Evolutionary conservation across 2,888 invertebrate genomes (phyloP), one percentile per base, ranked within the genome.

Genomic region (Epirrhoe alternata): DNA sequence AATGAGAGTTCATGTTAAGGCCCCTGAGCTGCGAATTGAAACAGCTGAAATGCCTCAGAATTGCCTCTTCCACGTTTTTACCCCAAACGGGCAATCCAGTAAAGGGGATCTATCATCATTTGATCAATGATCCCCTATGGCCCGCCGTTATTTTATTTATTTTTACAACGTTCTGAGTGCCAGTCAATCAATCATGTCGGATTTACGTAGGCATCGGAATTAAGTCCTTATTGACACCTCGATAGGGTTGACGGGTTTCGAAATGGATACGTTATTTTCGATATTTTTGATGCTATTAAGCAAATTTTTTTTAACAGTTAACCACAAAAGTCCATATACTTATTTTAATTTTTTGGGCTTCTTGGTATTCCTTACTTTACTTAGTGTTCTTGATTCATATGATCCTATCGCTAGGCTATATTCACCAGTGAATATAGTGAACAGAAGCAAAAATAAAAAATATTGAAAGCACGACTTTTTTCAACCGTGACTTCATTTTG

Each of bases 111-210:
- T 71, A 77, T 79, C 78, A 80, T 71, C 75, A 72, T 74, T 78
- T 82, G 82, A 85, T 82, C 85, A 81, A 81, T 77, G 82, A 81
- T 80, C 81, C 79, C 38, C 49, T 47, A 56, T 60, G 49, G 64
- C 64, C 66, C 51, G 38, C 54, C 67, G 63, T 69, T 75, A 60
- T 80, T 84, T 65, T 68, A 69, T 71, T 71, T 68, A 52, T 63
- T 69, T 70, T 69, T 80, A 80, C 79, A 77, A 76, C 79, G 72
- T 35, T 73, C 74, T 73, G 73, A 79, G 74, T 77, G 82, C 80
- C 77, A 75, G 81, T 82, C 86, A 77, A 90, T 90, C 90, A 86
- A 89, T 89, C 90, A 89, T 85, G 77, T 61, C 66, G 86, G 87
- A 83, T 86, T 87, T 86, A 82, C 76, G 77, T 77, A 74, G 77